phyloP scores from a whole-genome alignment of 2,888 invertebrate species.

The Amiota minor region DNA sequence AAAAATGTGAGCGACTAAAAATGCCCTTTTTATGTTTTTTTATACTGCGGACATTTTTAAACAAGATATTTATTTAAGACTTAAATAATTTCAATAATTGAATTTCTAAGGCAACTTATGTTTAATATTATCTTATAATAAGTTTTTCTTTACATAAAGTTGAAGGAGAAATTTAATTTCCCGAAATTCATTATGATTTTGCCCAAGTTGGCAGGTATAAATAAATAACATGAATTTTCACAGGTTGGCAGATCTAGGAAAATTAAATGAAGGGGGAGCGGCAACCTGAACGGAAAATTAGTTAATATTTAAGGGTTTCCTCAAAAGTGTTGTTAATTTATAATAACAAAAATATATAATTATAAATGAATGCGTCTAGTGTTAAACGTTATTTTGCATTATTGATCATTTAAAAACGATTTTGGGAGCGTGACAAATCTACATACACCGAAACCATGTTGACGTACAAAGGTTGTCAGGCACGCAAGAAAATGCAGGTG shows the following conservation, averaged over 20 bases:
- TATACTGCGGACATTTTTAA: too few species aligned
- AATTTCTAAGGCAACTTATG: not conserved
- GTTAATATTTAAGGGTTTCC: constrained; percentile 38
- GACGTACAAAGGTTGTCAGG: constrained; percentile 74
- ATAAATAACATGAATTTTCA: too few species aligned
- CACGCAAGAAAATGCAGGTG: constrained; percentile 76
- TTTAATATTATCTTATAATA: not conserved
- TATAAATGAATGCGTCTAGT: constrained; percentile 50
- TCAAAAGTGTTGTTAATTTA: constrained; percentile 40
- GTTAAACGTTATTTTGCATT: constrained; percentile 25
- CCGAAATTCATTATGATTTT: not conserved
- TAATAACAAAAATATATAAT: not conserved
- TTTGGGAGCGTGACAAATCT: constrained; percentile 37
- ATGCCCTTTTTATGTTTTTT: too few species aligned
- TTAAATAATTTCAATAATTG: too few species aligned
- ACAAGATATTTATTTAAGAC: too few species aligned
- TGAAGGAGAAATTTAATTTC: not conserved
- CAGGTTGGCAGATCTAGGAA: not conserved
- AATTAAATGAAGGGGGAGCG: constrained; percentile 18
- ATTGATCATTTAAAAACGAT: constrained; percentile 43
- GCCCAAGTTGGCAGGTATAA: not conserved
- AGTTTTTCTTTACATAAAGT: not conserved
- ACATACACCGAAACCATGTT: constrained; percentile 69
- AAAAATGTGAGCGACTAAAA: constrained; percentile 5
- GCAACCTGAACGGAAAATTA: constrained; percentile 16